Percentiles rank a stretch among this genome's conserved stretches.
These are phyloP conservation scores for Notolabrus celidotus DNA, from an alignment of 2,797 vertebrate species.

Conservation along the genomic window DNA sequence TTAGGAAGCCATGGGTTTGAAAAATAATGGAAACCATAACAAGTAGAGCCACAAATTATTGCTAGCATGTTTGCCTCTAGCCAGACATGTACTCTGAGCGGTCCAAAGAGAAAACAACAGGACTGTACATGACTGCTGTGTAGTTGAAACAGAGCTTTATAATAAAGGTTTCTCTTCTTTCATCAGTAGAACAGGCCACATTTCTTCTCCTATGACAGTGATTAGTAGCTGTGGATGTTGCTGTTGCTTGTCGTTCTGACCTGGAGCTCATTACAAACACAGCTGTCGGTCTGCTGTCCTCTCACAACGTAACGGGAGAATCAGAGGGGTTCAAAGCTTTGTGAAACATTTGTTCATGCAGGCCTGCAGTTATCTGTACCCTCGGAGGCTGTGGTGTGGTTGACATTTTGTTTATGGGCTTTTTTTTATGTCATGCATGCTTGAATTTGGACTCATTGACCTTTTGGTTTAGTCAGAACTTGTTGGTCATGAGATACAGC, in stretches of 20 bases:
- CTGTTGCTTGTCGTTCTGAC: neutral
- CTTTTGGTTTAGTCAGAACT: neutral
- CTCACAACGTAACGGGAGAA: neutral
- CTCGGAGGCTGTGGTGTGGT: constrained; percentile 4
- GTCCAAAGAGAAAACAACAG: constrained; percentile 10
- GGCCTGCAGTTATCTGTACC: constrained; percentile 13
- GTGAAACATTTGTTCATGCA: constrained; percentile 19
- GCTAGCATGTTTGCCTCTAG: neutral
- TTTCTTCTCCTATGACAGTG: constrained; percentile 26
- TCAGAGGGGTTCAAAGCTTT: constrained; percentile 34
- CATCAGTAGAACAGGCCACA: neutral
- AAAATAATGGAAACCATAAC: neutral
- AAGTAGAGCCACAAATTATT: neutral
- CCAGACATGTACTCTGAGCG: neutral
- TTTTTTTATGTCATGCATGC: neutral
- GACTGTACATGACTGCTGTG: neutral
- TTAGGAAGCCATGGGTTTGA: neutral
- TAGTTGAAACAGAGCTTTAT: constrained; percentile 29
- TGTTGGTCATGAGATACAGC: constrained; percentile 14
- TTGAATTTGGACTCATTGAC: constrained; percentile 29
- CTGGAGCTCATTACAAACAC: constrained; percentile 38
- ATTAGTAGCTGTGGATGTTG: constrained; percentile 32
- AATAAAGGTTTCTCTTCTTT: constrained; percentile 25
- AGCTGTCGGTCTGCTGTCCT: constrained; percentile 49
- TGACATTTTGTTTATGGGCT: constrained; percentile 15